phyloP scores from a whole-genome alignment of 2,888 invertebrate species.

The Oxycera nigricornis region DNA sequence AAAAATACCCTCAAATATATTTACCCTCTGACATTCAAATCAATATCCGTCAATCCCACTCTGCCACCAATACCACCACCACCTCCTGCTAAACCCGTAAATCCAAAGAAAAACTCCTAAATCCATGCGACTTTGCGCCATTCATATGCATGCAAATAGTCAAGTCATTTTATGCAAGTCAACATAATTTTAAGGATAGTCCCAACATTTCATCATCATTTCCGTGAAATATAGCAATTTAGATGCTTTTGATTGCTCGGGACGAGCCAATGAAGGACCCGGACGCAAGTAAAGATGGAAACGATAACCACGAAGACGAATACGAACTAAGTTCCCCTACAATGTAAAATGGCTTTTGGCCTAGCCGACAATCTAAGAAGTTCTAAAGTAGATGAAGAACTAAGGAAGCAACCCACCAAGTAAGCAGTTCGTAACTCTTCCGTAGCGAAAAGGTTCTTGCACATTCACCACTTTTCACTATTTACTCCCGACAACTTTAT shows the following conservation, averaged over 20 bases:
- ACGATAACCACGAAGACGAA: background rate
- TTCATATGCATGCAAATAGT: conserved; percentile 30
- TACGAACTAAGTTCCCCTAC: background rate
- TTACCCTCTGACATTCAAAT: too few relatives aligned
- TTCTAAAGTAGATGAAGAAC: background rate
- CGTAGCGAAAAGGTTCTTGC: background rate
- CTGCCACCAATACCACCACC: too few relatives aligned
- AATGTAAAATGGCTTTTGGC: background rate
- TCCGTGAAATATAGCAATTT: conserved; percentile 23
- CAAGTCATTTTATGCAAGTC: conserved; percentile 35
- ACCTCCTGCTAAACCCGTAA: background rate
- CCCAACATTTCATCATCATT: conserved; percentile 25
- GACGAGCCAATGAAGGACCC: background rate
- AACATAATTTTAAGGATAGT: conserved; percentile 34
- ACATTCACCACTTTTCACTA: background rate
- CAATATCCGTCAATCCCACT: too few relatives aligned
- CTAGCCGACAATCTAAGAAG: background rate
- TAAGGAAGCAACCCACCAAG: background rate
- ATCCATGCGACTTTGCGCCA: background rate
- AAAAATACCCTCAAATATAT: too few relatives aligned
- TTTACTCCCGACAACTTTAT: conserved; percentile 19
- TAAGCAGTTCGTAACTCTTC: background rate
- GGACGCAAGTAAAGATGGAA: background rate
- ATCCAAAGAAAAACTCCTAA: background rate
- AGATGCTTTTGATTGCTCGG: background rate